Conservation (phyloP, 1,140 invertebrate species). For the Rhagoletis pomonella region DNA sequence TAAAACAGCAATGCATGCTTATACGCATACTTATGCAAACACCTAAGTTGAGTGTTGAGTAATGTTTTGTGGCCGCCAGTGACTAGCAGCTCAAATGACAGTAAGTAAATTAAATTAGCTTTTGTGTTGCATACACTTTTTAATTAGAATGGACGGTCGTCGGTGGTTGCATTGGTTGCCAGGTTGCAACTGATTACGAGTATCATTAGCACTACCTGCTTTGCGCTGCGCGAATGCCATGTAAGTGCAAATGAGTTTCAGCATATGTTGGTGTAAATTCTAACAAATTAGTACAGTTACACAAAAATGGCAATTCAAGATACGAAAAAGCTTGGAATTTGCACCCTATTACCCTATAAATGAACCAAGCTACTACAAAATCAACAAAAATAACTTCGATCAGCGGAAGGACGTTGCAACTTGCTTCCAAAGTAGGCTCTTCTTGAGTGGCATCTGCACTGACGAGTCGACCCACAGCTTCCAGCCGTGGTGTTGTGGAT, state of each 20-base stretch:
- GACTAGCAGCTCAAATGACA: constrained; percentile 8
- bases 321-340: not conserved
- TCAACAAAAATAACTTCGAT: too few relatives aligned
- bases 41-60: not conserved
- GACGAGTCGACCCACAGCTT: too few relatives aligned
- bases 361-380: too few relatives aligned
- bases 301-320: constrained; percentile 22
- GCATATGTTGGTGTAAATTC: not conserved
- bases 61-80: not conserved
- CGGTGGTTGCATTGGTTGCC: not conserved
- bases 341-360: too few relatives aligned
- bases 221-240: not conserved
- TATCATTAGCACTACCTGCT: not conserved
- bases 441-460: too few relatives aligned
- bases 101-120: constrained; percentile 38
- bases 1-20: too few relatives aligned
- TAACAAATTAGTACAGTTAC: constrained; percentile 2
- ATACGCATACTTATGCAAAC: not conserved
- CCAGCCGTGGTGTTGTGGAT: too few relatives aligned
- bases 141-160: constrained; percentile 35
- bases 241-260: not conserved
- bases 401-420: too few relatives aligned
- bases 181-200: not conserved
- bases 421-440: too few relatives aligned
- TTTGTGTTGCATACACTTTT: constrained; percentile 29